Evolutionary conservation across 2,113 vertebrate species (phyloP).

Genomic region (Genyomyrus donnyi): DNA sequence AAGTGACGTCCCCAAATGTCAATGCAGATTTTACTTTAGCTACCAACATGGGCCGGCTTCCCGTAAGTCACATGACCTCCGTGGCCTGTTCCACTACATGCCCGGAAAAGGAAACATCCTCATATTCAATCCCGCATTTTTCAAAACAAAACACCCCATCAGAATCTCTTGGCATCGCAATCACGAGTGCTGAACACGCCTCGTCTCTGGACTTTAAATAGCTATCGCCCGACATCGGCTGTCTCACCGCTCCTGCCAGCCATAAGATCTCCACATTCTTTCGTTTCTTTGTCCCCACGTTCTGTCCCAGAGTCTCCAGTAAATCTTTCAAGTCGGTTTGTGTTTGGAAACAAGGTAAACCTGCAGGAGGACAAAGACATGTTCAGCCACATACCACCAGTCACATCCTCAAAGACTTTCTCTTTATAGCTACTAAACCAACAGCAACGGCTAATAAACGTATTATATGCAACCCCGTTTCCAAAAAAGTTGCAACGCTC

Average conservation of each 20-base stretch:
- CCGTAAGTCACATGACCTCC: not conserved
- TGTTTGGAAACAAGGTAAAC: constrained; percentile 84
- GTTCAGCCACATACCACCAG: not conserved
- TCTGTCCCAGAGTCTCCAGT: constrained; percentile 90
- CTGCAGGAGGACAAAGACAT: constrained; percentile 46
- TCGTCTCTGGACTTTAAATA: not conserved
- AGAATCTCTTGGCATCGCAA: not conserved
- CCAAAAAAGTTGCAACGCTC: too few relatives aligned
- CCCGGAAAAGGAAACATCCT: not conserved
- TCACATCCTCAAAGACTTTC: not conserved
- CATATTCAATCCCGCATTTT: not conserved
- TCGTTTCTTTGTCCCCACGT: constrained; percentile 86
- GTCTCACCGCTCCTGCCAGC: constrained; percentile 82
- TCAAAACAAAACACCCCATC: not conserved
- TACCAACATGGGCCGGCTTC: not conserved
- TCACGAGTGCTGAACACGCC: not conserved
- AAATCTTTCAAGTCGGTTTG: constrained; percentile 87
- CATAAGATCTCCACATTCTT: constrained; percentile 98
- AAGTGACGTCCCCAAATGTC: not conserved
- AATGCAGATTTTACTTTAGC: not conserved
- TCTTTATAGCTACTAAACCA: not conserved
- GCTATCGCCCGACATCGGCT: not conserved
- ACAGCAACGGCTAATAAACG: not conserved
- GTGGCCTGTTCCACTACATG: not conserved
- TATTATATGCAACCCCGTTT: not conserved